Percentiles rank a stretch among this genome's conserved stretches.
Evolutionary conservation across 2,113 vertebrate species (phyloP).

Genomic region (Phalacrocorax aristotelis): DNA sequence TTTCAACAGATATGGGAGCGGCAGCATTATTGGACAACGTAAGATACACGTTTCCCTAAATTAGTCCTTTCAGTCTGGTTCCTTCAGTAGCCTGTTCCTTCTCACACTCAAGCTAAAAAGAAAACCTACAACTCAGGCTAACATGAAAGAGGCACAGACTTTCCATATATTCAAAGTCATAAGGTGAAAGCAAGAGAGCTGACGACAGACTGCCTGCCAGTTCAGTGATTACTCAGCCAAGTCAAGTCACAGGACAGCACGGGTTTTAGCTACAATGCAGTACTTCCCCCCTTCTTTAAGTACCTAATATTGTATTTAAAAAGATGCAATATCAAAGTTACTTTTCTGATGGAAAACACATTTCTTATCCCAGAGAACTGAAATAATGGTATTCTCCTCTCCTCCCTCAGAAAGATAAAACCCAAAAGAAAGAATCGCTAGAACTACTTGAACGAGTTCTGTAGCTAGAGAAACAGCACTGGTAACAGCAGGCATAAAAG

Average conservation of each 20-base stretch:
- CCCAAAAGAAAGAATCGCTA: background rate
- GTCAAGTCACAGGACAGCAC: background rate
- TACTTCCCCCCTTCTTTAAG: background rate
- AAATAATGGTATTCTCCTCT: background rate
- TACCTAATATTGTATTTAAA: background rate
- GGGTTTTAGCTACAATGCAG: background rate
- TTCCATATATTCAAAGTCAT: background rate
- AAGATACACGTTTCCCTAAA: background rate
- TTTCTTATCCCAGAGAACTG: background rate
- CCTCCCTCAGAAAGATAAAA: background rate
- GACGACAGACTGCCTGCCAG: background rate
- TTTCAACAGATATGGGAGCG: background rate
- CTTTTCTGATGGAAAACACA: background rate
- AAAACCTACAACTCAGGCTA: background rate
- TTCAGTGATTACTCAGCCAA: background rate
- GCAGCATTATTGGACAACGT: background rate
- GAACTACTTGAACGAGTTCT: background rate
- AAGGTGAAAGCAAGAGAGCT: background rate
- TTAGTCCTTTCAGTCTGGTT: background rate
- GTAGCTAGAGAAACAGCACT: background rate
- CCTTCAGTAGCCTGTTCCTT: background rate
- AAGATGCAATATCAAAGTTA: background rate
- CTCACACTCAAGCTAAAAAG: background rate
- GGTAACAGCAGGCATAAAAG: background rate
- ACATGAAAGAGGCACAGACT: background rate